Evolutionary conservation across 1,140 invertebrate genomes (phyloP).

Genomic region (Drosophila pachea): DNA sequence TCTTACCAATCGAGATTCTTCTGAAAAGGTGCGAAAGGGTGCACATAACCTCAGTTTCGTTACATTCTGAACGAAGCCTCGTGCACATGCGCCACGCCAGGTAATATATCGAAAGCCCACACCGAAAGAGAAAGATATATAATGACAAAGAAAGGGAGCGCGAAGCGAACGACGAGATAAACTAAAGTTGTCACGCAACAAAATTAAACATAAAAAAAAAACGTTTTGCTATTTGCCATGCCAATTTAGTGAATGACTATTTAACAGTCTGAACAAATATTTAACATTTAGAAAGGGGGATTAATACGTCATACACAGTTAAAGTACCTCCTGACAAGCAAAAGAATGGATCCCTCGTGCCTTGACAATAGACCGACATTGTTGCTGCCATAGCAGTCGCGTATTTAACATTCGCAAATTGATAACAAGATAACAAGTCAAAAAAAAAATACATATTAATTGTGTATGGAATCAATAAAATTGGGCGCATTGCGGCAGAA

Average conservation of each 20-base stretch:
- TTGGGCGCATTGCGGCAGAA: conserved; percentile 59
- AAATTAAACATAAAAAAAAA: conserved; percentile 47
- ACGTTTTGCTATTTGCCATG: conserved; percentile 55
- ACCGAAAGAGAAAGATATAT: no score
- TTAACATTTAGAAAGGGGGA: conserved; percentile 23
- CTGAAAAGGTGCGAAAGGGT: conserved; percentile 4
- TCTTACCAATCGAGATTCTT: conserved; percentile 24
- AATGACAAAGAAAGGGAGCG: not conserved
- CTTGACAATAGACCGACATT: conserved; percentile 50
- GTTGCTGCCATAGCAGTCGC: conserved; percentile 17
- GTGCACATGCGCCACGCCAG: conserved; percentile 34
- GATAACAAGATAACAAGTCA: conserved; percentile 62
- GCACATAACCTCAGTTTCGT: conserved; percentile 23
- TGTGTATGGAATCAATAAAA: conserved; percentile 55
- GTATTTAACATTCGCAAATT: conserved; percentile 30
- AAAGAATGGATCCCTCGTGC: not conserved
- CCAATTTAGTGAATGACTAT: conserved; percentile 65
- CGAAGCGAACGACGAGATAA: not conserved
- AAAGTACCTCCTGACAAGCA: conserved; percentile 21
- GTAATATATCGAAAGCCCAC: conserved; percentile 3
- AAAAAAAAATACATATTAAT: conserved; percentile 35
- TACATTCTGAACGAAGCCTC: conserved; percentile 24
- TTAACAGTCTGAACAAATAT: conserved; percentile 70
- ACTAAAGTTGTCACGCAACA: conserved; percentile 51
- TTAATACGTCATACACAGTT: conserved; percentile 37